phyloP scores from a whole-genome alignment of 1,140 invertebrate genomes.

The Hirudo medicinalis region DNA sequence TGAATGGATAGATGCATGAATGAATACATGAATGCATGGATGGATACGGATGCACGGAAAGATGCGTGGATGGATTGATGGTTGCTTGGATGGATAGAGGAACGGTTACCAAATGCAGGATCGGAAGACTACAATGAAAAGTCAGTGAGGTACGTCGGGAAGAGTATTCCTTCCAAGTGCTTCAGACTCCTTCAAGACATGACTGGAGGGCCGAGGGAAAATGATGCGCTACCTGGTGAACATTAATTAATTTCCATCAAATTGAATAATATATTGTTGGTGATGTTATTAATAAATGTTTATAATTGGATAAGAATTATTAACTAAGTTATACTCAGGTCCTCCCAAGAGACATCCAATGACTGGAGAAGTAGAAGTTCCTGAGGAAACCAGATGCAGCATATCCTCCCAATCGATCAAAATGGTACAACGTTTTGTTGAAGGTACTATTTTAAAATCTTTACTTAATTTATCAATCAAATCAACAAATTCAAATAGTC shows the following conservation, averaged over 20 bases:
- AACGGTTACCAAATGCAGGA: not conserved
- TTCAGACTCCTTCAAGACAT: constrained; percentile 70
- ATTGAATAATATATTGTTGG: not conserved
- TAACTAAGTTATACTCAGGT: constrained; percentile 14
- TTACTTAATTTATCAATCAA: too few species aligned
- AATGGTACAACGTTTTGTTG: constrained; percentile 51
- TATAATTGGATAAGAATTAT: not conserved
- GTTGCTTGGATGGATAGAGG: not conserved
- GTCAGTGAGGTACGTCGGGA: constrained; percentile 54
- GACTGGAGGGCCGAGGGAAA: constrained; percentile 45
- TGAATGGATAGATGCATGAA: not conserved
- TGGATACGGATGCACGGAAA: not conserved
- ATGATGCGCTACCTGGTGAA: constrained; percentile 4
- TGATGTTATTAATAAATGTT: too few species aligned
- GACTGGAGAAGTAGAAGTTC: constrained; percentile 47
- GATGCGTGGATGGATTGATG: not conserved
- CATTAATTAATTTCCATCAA: not conserved
- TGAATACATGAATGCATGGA: not conserved
- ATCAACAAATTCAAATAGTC: too few species aligned
- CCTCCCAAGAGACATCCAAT: constrained; percentile 37
- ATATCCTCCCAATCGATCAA: constrained; percentile 73
- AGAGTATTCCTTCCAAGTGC: constrained; percentile 68
- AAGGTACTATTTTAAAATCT: not conserved
- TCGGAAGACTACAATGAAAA: constrained; percentile 34
- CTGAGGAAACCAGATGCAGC: constrained; percentile 41